A percentile compares a stretch with the other conserved stretches of the same genome.
Conservation (phyloP, 2,888 invertebrate species). For the Escarpia spicata region DNA sequence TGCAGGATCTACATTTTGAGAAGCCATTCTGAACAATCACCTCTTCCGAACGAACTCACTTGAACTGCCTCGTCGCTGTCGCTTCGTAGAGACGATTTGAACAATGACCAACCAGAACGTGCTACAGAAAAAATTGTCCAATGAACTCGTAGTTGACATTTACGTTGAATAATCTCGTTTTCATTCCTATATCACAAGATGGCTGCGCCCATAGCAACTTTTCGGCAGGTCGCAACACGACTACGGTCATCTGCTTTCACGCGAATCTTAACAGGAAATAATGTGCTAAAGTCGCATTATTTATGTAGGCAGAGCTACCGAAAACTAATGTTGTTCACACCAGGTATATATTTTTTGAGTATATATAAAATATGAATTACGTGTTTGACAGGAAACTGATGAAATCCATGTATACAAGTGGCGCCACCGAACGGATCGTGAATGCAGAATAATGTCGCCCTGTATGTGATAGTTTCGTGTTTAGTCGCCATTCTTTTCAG, state of each 20-base stretch:
- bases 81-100: constrained; percentile 5
- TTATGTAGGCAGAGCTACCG: background rate
- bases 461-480: background rate
- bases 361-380: background rate
- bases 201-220: constrained; percentile 12
- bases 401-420: background rate
- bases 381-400: background rate
- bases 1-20: constrained; percentile 38
- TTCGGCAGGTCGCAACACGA: background rate
- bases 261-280: background rate
- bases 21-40: constrained; percentile 30
- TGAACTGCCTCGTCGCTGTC: constrained; percentile 9
- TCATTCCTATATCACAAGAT: background rate
- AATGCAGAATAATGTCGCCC: background rate
- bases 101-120: constrained; percentile 13
- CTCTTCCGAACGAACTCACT: background rate
- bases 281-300: background rate
- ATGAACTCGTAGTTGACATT: constrained; percentile 16
- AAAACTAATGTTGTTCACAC: background rate
- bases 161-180: background rate
- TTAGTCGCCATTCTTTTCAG: background rate
- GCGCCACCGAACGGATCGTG: background rate
- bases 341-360: background rate
- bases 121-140: background rate
- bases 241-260: background rate